Conservation (phyloP, 2,113 vertebrate species). For the Nerophis lumbriciformis region DNA sequence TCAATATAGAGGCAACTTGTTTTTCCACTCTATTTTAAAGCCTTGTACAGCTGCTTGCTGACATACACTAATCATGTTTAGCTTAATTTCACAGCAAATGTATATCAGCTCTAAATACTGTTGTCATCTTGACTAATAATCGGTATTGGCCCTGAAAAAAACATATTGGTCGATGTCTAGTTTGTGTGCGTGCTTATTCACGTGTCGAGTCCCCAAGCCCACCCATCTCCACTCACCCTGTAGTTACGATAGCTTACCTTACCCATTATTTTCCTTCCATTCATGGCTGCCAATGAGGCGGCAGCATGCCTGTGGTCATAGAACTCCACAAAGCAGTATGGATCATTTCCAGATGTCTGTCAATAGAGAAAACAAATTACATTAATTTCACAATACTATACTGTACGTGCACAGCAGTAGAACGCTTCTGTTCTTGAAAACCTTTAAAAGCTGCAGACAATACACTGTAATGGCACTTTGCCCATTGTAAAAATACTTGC, state of each 20-base stretch:
- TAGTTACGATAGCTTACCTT: conserved; percentile 90
- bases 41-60: too few relatives aligned
- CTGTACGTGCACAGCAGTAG: too few relatives aligned
- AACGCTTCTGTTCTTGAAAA: too few relatives aligned
- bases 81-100: too few relatives aligned
- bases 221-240: conserved; percentile 73
- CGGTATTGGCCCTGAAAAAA: too few relatives aligned
- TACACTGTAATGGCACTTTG: not conserved
- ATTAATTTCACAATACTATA: conserved; percentile 22
- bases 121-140: too few relatives aligned
- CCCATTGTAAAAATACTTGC: not conserved
- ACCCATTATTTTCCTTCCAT: conserved; percentile 99
- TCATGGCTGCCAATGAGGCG: conserved; percentile 95
- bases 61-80: too few relatives aligned
- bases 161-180: too few relatives aligned
- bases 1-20: too few relatives aligned
- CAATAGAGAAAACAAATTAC: conserved; percentile 41
- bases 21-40: too few relatives aligned
- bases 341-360: conserved; percentile 95
- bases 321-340: conserved; percentile 98
- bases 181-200: not conserved
- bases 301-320: conserved; percentile 96
- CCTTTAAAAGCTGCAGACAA: not conserved
- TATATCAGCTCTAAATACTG: too few relatives aligned
- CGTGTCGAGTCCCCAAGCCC: conserved; percentile 17